phyloP scores from a whole-genome alignment of 2,113 vertebrate genomes.

The Morphnarchus princeps region DNA sequence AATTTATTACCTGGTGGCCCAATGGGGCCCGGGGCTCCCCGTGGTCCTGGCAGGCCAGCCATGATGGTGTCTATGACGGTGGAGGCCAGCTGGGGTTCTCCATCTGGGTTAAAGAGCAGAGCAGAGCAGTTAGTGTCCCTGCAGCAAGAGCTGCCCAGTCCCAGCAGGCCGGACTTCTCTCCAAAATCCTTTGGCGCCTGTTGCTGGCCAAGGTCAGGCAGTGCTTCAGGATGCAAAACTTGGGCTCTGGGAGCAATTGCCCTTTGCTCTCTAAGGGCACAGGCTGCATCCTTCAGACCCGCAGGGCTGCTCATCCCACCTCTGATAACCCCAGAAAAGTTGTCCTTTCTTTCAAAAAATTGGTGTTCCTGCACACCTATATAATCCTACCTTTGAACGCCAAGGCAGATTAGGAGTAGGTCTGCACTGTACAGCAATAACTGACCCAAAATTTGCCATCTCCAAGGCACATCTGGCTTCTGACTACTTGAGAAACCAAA shows the following conservation, averaged over 20 bases:
- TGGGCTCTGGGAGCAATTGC: neutral
- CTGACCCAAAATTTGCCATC: neutral
- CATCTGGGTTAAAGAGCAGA: conserved; percentile 53
- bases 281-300: neutral
- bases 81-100: conserved; percentile 71
- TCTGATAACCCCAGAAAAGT: neutral
- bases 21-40: conserved; percentile 71
- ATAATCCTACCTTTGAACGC: neutral
- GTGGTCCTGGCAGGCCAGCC: conserved; percentile 74
- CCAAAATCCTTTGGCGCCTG: neutral
- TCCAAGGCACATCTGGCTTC: neutral
- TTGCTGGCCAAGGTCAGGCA: neutral
- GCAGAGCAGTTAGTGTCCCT: neutral
- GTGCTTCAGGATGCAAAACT: neutral
- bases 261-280: neutral
- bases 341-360: neutral
- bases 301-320: neutral
- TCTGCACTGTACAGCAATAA: neutral
- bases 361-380: neutral
- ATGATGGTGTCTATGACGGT: conserved; percentile 76
- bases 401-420: neutral
- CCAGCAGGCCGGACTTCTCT: neutral
- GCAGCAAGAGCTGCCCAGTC: neutral
- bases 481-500: neutral
- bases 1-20: conserved; percentile 68